Evolutionary conservation across 2,797 vertebrate genomes (phyloP), one percentile per base, ranked within the genome.

Genomic region (Melanotaenia trifasciata): DNA sequence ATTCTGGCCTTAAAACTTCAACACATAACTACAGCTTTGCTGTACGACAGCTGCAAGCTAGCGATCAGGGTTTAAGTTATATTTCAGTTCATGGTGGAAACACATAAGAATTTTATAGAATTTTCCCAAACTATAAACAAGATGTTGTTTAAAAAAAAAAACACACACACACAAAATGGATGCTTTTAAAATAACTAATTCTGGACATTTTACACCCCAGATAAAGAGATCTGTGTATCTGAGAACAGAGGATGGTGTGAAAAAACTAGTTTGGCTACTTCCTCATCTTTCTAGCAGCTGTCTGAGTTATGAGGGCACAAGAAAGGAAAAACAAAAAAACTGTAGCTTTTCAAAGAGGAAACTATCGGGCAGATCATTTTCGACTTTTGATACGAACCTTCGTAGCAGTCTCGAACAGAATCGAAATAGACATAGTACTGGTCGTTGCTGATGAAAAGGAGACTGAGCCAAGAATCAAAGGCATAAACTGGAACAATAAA

Each of bases 381-480:
- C 33, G 0, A 4, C 12, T 36, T 18, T 30, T n/a, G 38, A 28
- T 3, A 35, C 77, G 87, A 89, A 97, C 98, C 98, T 95, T 99
- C 98, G 0, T 99, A 99, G 90, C 98, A 99, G 90, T 99, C 98
- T 0, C 97, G 94, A 60, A 99, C 68, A 0, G 98, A 98, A 90
- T 99, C 96, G 0, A 99, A 98, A 88, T 99, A 99, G 74, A 99
- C 94, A 0, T 98, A 98, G 90, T 96, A 97, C 83, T 98, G 97
- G 85, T 96, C 93, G 73, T 95, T 96, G 79, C 95, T 96, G 66
- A 99, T 97, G 84, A 99, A 96, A 59, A 99, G 94, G 60, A 99
- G 96, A 91, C 98, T 99, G 78, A 99, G 96, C 98, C 98, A 99
- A 10, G 98, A 99, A 87, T 98, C 96, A 0, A 98, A 97, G 85